phyloP scores from a whole-genome alignment of 1,140 invertebrate species.

The Drosophila ananassae region DNA sequence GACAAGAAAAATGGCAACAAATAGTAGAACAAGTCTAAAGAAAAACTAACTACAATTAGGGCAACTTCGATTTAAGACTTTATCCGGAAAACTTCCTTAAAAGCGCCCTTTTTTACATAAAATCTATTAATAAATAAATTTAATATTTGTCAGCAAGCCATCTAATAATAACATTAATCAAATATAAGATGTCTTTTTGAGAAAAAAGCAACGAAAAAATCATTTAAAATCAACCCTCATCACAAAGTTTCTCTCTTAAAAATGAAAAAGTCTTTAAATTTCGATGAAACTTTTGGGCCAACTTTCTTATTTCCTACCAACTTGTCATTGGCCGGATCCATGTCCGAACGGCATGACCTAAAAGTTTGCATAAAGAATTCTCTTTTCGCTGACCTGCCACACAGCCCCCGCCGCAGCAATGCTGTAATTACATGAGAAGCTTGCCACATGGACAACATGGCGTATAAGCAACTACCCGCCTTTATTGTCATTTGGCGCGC shows the following conservation, averaged over 20 bases:
- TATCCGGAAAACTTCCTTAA: neutral
- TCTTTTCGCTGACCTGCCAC: neutral
- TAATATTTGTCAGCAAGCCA: slow-evolving; percentile 10
- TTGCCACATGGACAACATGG: slow-evolving; percentile 49
- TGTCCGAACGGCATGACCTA: slow-evolving; percentile 26
- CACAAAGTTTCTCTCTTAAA: slow-evolving; percentile 15
- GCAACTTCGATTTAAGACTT: no score
- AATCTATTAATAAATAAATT: neutral
- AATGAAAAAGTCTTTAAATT: slow-evolving; percentile 11
- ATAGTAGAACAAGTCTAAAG: neutral
- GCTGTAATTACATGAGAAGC: slow-evolving; percentile 39
- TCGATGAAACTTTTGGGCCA: slow-evolving; percentile 15
- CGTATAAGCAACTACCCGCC: slow-evolving; percentile 65
- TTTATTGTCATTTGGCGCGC: slow-evolving; percentile 68
- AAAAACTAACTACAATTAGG: neutral
- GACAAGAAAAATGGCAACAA: neutral
- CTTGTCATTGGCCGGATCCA: slow-evolving; percentile 37
- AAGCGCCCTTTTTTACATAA: neutral
- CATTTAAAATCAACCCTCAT: slow-evolving; percentile 15
- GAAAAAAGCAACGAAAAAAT: neutral
- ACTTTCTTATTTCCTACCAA: neutral
- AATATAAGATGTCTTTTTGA: slow-evolving; percentile 6
- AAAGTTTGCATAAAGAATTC: slow-evolving; percentile 43
- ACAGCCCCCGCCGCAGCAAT: neutral
- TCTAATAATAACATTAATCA: slow-evolving; percentile 13